A percentile compares a stretch with the other conserved stretches of the same genome.
Evolutionary conservation across 30 jellyfish, hydroid and myxozoan species (phyloP).

Genomic region (Phacellophora camtschatica): DNA sequence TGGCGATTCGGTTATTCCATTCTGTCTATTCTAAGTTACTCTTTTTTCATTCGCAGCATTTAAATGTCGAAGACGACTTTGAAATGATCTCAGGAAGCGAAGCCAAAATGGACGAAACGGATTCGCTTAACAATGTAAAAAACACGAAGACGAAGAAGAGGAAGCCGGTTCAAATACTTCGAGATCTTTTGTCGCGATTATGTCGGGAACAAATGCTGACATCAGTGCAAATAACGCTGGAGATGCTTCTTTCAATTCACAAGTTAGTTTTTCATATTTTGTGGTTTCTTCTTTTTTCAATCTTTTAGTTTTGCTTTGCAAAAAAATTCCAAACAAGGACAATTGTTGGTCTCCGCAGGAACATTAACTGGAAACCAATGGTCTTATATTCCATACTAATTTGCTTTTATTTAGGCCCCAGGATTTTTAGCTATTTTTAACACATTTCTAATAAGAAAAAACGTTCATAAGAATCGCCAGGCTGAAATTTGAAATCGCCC

Average conservation of each 20-base stretch:
- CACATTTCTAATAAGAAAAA: too few species aligned
- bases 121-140: constrained; percentile 1
- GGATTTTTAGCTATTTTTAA: too few species aligned
- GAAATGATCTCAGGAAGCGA: constrained; percentile 51
- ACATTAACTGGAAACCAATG: too few species aligned
- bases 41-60: constrained; percentile 17
- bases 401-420: too few species aligned
- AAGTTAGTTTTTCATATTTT: not conserved
- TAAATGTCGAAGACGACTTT: constrained; percentile 29
- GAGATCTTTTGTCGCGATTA: constrained; percentile 48
- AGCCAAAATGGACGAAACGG: not conserved
- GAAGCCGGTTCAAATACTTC: constrained; percentile 18
- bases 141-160: constrained; percentile 6
- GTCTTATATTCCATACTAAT: too few species aligned
- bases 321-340: too few species aligned
- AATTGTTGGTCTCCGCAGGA: too few species aligned
- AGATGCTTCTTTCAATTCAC: constrained; percentile 57
- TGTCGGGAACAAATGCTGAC: constrained; percentile 64
- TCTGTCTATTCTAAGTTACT: too few species aligned
- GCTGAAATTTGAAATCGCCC: too few species aligned
- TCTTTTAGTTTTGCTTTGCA: not conserved
- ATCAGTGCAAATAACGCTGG: constrained; percentile 45
- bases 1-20: too few species aligned
- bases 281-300: not conserved
- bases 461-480: too few species aligned